A percentile compares a stretch with the other conserved stretches of the same genome.
Conservation (phyloP, 2,888 invertebrate genomes). For the Magallana nippona region DNA sequence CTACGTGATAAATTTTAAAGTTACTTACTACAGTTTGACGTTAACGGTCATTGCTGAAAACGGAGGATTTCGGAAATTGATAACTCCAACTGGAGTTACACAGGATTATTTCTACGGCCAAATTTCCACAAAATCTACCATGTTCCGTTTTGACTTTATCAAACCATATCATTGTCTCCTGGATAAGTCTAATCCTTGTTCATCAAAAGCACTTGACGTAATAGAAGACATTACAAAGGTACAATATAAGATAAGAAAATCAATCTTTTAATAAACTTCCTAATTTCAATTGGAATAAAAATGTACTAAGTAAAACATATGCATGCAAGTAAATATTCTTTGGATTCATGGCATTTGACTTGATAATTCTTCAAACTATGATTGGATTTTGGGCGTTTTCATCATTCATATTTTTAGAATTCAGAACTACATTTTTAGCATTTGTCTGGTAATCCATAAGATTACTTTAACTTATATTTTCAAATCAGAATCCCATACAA, state of each 20-base stretch:
- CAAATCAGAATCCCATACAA: slow-evolving; percentile 33
- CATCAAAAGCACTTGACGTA: slow-evolving; percentile 4
- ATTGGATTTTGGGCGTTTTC: too few species aligned
- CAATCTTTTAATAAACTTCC: not conserved
- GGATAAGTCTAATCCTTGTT: not conserved
- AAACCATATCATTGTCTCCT: slow-evolving; percentile 36
- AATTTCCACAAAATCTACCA: not conserved
- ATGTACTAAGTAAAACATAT: too few species aligned
- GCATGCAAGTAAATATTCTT: too few species aligned
- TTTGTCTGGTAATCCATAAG: too few species aligned
- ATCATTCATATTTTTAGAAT: too few species aligned
- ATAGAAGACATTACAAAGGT: slow-evolving; percentile 38
- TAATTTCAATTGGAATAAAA: too few species aligned
- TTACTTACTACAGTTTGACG: slow-evolving; percentile 43
- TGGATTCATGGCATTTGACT: too few species aligned
- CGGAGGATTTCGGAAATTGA: slow-evolving; percentile 38
- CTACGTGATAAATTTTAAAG: too few species aligned
- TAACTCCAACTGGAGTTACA: not conserved
- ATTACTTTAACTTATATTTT: not conserved
- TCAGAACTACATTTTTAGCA: too few species aligned
- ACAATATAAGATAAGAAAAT: not conserved
- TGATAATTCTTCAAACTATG: too few species aligned
- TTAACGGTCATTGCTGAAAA: slow-evolving; percentile 30
- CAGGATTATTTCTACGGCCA: not conserved
- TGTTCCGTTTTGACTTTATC: slow-evolving; percentile 36